Evolutionary conservation across 1,140 invertebrate species (phyloP), one percentile per base, ranked within the genome.

Genomic region (Drosophila kurseongensis): DNA sequence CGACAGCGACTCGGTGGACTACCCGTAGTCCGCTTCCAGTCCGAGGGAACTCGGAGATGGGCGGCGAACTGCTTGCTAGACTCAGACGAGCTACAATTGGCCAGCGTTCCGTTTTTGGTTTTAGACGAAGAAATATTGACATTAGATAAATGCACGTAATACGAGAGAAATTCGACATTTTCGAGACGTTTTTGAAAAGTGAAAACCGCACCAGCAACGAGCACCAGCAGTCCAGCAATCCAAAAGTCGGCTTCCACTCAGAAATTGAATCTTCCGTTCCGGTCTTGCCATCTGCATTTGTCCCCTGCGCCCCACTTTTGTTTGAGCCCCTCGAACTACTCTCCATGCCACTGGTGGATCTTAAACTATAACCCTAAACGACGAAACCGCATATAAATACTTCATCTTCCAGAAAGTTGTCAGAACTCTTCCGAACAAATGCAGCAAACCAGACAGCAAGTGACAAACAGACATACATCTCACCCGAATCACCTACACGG

Each of bases 1-100:
- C 56, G 90, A 91, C 58, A 91, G 90, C 41, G 90, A 91, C 40
- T 91, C 90, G 52, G 74, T 90, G 56, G 90, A 90, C 47, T 91
- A 91, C 67, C 90, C 84, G 71, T 90, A 77, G 66, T 40, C 45
- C 13, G 1, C n/a, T 5, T 40, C 38, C 13, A 2, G 29, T 9
- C 23, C 29, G 13, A 35, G 5, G 38, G 27, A 61, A 35, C 41
- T 44, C 38, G 55, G 58, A 9, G n/a, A 51, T 51, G 48, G 48
- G n/a, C 29, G 32, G 50, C 50, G 50, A 52, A 35, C 47, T 57
- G 66, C 75, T 81, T 82, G 79, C 80, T 75, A 59, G 41, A 68
- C 50, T 55, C 60, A 78, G 57, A 48, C 73, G 47, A 47, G 81
- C 68, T 69, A 61, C 58, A 75, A 84, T 88, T 88, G 83, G 84